A percentile compares a stretch with the other conserved stretches of the same genome.
Conservation (phyloP, 1,140 invertebrate species). For the Panulirus ornatus region DNA sequence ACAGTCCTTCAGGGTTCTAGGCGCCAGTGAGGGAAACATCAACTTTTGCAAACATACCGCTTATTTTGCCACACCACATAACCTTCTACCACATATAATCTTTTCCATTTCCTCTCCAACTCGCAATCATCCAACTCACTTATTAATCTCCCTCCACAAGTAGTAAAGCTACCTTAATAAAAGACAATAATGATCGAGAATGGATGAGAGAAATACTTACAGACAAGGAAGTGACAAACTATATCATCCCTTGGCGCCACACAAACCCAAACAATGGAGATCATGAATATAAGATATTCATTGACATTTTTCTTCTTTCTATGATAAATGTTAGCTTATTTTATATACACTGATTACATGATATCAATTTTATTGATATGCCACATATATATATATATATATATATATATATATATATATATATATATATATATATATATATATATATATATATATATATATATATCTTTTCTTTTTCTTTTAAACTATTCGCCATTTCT, state of each 20-base stretch:
- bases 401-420: constrained; percentile 14
- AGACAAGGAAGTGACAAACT: background rate
- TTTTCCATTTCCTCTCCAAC: no score
- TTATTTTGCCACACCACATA: no score
- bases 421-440: constrained; percentile 17
- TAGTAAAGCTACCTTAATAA: no score
- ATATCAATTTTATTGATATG: background rate
- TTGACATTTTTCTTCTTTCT: background rate
- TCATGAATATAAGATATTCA: background rate
- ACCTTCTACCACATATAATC: no score
- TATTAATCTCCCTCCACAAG: no score
- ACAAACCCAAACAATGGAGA: background rate
- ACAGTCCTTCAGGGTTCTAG: no score
- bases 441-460: no score
- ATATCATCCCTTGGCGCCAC: background rate
- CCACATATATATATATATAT: constrained; percentile 1
- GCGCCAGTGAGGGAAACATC: no score
- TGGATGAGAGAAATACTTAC: background rate
- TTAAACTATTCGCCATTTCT: no score
- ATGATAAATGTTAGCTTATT: background rate
- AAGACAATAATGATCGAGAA: background rate
- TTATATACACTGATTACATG: background rate
- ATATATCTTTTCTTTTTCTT: no score
- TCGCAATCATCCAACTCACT: no score
- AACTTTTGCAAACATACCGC: no score